Percentiles rank a stretch among this genome's conserved stretches.
Conservation (phyloP, 2,113 vertebrate genomes). For the Thryonomys swinderianus region DNA sequence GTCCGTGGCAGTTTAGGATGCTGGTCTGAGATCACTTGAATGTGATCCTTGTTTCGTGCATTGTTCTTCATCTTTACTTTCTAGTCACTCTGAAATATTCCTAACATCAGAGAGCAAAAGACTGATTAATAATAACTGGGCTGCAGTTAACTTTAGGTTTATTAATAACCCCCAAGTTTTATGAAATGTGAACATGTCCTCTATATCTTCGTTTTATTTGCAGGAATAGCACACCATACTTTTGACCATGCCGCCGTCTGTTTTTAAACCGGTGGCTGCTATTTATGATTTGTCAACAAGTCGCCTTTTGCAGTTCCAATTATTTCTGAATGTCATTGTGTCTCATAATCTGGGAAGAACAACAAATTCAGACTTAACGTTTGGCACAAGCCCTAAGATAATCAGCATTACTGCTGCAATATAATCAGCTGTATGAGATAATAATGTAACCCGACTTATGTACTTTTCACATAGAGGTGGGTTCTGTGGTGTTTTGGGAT, state of each 20-base stretch:
- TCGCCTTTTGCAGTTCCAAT: conserved; percentile 37
- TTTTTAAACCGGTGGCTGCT: conserved; percentile 52
- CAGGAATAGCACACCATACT: neutral
- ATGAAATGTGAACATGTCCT: neutral
- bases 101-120: neutral
- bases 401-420: conserved; percentile 55
- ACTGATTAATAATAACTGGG: neutral
- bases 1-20: neutral
- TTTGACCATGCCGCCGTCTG: conserved; percentile 5
- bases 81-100: neutral
- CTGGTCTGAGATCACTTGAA: neutral
- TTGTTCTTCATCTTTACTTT: neutral
- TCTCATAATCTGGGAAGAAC: conserved; percentile 21
- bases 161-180: neutral
- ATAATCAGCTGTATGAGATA: conserved; percentile 73
- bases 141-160: neutral
- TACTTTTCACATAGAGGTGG: conserved; percentile 63
- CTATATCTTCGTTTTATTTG: neutral
- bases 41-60: neutral
- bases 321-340: conserved; percentile 46
- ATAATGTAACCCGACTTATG: conserved; percentile 54
- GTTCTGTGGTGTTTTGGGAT: conserved; percentile 74
- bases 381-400: conserved; percentile 69
- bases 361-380: neutral
- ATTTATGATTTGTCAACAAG: neutral